Evolutionary conservation across 1,140 invertebrate genomes (phyloP).

Genomic region (Brachionus rubens): DNA sequence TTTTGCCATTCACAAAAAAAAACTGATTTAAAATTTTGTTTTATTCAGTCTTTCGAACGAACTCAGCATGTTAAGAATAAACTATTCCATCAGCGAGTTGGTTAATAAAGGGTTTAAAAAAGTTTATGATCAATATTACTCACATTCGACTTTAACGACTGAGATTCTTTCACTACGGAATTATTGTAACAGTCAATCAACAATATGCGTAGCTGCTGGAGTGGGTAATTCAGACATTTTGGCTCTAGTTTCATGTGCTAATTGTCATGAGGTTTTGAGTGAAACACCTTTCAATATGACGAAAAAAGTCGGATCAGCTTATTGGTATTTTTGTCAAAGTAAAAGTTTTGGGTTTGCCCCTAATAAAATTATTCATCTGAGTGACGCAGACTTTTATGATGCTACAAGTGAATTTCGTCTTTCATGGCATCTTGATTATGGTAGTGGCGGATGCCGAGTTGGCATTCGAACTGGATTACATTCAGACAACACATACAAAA

Average conservation of each 20-base stretch:
- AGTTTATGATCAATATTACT: not conserved
- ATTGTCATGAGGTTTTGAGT: not conserved
- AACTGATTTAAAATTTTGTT: too few relatives aligned
- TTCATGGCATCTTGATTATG: not conserved
- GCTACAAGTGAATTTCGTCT: not conserved
- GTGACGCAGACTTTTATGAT: not conserved
- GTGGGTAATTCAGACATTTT: not conserved
- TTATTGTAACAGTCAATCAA: not conserved
- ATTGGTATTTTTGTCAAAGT: not conserved
- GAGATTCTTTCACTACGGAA: not conserved
- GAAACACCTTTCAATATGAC: not conserved
- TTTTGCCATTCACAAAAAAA: too few relatives aligned
- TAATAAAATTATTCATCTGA: not conserved
- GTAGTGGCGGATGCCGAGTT: not conserved
- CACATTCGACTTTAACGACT: not conserved
- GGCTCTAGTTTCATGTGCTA: not conserved
- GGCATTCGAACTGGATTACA: not conserved
- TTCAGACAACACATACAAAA: too few relatives aligned
- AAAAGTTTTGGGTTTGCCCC: slow-evolving; percentile 15
- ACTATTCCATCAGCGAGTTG: not conserved
- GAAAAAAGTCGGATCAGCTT: not conserved
- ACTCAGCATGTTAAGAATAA: not conserved
- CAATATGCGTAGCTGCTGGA: not conserved
- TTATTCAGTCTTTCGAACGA: too few relatives aligned
- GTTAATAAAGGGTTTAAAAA: not conserved